Evolutionary conservation across 2,888 invertebrate species (phyloP).

Genomic region (Agrenia bidenticulata): DNA sequence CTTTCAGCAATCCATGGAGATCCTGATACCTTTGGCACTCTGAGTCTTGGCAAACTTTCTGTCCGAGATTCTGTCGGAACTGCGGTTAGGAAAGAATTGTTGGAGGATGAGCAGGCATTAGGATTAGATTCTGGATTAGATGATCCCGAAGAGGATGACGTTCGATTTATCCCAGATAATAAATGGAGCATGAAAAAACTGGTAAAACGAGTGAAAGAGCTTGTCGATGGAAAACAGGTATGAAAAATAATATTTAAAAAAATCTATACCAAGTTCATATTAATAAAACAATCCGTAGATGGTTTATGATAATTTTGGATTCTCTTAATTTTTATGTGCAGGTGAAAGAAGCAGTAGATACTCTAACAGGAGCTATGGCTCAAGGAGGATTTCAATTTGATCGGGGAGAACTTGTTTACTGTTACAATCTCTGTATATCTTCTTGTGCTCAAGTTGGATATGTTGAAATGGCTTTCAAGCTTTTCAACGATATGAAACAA

Average conservation of each 20-base stretch:
- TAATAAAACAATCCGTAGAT: too few species aligned
- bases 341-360: conserved; percentile 49
- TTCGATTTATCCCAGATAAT: conserved; percentile 60
- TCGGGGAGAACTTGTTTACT: conserved; percentile 61
- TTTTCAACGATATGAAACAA: conserved; percentile 79
- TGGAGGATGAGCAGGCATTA: conserved; percentile 59
- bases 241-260: conserved; percentile 49
- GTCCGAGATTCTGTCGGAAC: conserved; percentile 25
- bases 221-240: conserved; percentile 62
- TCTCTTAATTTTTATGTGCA: conserved; percentile 13
- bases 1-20: conserved; percentile 54
- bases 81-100: conserved; percentile 37
- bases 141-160: conserved; percentile 58
- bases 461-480: conserved; percentile 78
- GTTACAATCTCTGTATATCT: conserved; percentile 79
- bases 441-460: conserved; percentile 82
- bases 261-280: not conserved
- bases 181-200: conserved; percentile 41
- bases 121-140: conserved; percentile 5
- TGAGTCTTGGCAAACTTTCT: conserved; percentile 53
- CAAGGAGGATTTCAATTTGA: conserved; percentile 44
- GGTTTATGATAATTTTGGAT: too few species aligned
- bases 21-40: conserved; percentile 64
- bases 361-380: conserved; percentile 32
- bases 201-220: conserved; percentile 22